Conservation (phyloP, 1,140 invertebrate species). For the Dendroctonus valens region DNA sequence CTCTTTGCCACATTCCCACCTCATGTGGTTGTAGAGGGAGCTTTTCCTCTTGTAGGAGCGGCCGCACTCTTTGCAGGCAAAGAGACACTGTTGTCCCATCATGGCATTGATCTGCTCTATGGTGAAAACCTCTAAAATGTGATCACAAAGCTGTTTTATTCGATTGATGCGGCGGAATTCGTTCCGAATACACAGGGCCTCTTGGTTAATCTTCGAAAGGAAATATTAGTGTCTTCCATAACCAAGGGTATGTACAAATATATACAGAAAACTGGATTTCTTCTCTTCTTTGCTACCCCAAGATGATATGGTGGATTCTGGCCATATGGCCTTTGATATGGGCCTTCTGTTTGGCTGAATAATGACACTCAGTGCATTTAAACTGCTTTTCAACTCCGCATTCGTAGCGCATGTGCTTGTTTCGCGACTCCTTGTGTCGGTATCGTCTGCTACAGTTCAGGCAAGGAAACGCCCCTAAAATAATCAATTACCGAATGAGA, state of each 20-base stretch:
- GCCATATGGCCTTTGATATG: slow-evolving; percentile 35
- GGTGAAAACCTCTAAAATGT: slow-evolving; percentile 26
- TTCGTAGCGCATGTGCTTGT: slow-evolving; percentile 55
- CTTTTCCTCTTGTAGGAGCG: slow-evolving; percentile 45
- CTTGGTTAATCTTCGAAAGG: too few relatives aligned
- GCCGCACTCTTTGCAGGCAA: slow-evolving; percentile 35
- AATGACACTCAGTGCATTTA: slow-evolving; percentile 22
- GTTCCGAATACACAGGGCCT: too few relatives aligned
- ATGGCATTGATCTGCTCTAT: slow-evolving; percentile 30
- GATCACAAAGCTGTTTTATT: neutral
- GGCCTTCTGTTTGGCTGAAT: slow-evolving; percentile 32
- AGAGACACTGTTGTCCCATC: slow-evolving; percentile 25
- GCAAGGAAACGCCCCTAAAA: slow-evolving; percentile 21
- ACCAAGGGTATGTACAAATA: too few relatives aligned
- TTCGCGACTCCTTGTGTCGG: slow-evolving; percentile 47
- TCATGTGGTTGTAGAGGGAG: slow-evolving; percentile 56
- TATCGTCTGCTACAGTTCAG: slow-evolving; percentile 17
- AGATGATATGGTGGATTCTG: slow-evolving; percentile 25
- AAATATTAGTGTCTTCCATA: too few relatives aligned
- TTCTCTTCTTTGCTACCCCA: too few relatives aligned
- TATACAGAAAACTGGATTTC: too few relatives aligned
- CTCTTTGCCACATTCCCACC: slow-evolving; percentile 58
- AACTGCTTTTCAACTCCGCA: slow-evolving; percentile 53
- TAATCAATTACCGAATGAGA: neutral
- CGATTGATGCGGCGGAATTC: too few relatives aligned